phyloP scores from a whole-genome alignment of 1,140 invertebrate species.

The Bombus fervidus region DNA sequence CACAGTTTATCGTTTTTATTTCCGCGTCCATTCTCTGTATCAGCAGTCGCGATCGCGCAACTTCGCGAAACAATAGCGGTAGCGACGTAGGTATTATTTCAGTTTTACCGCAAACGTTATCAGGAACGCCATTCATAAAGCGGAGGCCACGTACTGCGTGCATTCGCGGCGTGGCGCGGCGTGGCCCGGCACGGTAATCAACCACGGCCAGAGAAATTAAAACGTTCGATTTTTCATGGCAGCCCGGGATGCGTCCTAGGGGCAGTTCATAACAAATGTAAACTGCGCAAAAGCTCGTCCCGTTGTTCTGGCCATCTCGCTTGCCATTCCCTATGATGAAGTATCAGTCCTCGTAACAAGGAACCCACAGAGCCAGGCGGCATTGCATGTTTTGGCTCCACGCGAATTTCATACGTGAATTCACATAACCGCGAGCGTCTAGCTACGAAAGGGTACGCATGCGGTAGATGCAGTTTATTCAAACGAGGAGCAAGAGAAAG shows the following conservation, averaged over 20 bases:
- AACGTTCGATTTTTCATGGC: slow-evolving; percentile 50
- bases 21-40: slow-evolving; percentile 33
- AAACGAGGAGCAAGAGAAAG: slow-evolving; percentile 76
- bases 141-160: slow-evolving; percentile 7
- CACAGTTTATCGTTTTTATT: slow-evolving; percentile 41
- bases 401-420: slow-evolving; percentile 19
- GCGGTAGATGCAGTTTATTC: slow-evolving; percentile 78
- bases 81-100: slow-evolving; percentile 44
- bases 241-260: neutral
- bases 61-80: slow-evolving; percentile 44
- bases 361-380: neutral
- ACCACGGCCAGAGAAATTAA: slow-evolving; percentile 46
- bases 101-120: slow-evolving; percentile 49
- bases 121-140: slow-evolving; percentile 45
- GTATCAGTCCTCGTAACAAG: slow-evolving; percentile 18
- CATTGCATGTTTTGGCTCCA: slow-evolving; percentile 6
- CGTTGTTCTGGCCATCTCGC: neutral
- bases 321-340: neutral
- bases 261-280: slow-evolving; percentile 52
- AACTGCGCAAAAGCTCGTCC: slow-evolving; percentile 15
- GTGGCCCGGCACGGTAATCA: slow-evolving; percentile 35
- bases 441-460: slow-evolving; percentile 43
- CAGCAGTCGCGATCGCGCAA: slow-evolving; percentile 33
- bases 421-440: slow-evolving; percentile 55
- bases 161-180: slow-evolving; percentile 1